These are phyloP conservation scores for Callochromis pleurospilus DNA, from an alignment of 2,113 vertebrate species.

Conservation along the genomic window DNA sequence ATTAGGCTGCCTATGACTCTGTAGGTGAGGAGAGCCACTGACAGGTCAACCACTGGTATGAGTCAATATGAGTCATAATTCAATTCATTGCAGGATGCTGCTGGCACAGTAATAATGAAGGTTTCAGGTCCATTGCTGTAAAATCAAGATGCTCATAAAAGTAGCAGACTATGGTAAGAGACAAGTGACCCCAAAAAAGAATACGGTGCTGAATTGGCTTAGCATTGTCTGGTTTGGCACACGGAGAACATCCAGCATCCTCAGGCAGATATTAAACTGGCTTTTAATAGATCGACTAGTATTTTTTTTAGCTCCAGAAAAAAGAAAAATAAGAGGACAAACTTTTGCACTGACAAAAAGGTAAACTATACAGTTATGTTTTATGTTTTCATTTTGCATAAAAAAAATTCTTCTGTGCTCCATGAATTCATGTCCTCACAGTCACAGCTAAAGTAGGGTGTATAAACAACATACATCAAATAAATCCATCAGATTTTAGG, in stretches of 20 bases:
- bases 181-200: constrained; percentile 1
- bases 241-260: not conserved
- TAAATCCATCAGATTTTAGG: not conserved
- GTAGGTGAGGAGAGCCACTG: not conserved
- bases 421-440: not conserved
- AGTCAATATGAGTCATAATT: not conserved
- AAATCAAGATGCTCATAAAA: not conserved
- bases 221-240: not conserved
- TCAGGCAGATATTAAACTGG: constrained; percentile 11
- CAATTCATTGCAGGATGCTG: not conserved
- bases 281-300: constrained; percentile 8
- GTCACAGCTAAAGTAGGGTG: not conserved
- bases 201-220: constrained; percentile 24
- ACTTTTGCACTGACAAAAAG: not conserved
- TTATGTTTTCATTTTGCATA: not conserved
- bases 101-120: not conserved
- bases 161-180: not conserved
- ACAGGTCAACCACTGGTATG: not conserved
- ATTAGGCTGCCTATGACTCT: constrained; percentile 8
- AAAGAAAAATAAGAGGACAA: not conserved
- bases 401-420: not conserved
- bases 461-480: not conserved
- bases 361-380: not conserved
- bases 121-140: not conserved
- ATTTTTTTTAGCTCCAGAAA: constrained; percentile 14